Conservation (phyloP, 1,140 invertebrate genomes). For the Wiebesia pumilae region DNA sequence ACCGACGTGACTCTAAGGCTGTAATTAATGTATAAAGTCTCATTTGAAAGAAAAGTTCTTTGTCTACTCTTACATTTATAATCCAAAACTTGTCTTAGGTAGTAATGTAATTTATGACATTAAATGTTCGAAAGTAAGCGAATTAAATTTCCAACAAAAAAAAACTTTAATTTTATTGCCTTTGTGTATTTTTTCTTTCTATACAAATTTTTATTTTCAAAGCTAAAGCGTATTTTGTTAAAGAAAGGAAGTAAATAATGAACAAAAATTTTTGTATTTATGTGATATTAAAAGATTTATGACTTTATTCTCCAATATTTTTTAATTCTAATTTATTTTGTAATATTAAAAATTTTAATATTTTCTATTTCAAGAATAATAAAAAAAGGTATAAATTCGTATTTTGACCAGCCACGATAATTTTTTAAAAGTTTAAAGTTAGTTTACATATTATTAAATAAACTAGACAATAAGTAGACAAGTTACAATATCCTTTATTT, state of each 20-base stretch:
- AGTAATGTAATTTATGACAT: constrained; percentile 57
- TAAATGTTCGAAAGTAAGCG: constrained; percentile 56
- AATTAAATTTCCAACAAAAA: constrained; percentile 53
- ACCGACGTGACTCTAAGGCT: constrained; percentile 52
- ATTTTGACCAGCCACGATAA: background rate
- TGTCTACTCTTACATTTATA: constrained; percentile 56
- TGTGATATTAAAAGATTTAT: constrained; percentile 16
- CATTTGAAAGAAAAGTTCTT: constrained; percentile 53
- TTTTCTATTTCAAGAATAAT: constrained; percentile 18
- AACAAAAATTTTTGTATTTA: background rate
- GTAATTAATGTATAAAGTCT: constrained; percentile 55
- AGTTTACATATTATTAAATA: background rate
- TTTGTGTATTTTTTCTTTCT: constrained; percentile 52
- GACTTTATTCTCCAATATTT: background rate
- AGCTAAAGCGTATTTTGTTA: constrained; percentile 2
- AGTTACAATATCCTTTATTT: constrained; percentile 14
- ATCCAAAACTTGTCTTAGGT: constrained; percentile 58
- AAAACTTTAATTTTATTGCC: constrained; percentile 38
- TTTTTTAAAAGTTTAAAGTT: background rate
- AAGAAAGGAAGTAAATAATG: constrained; percentile 18
- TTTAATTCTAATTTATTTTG: background rate
- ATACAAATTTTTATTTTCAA: constrained; percentile 16
- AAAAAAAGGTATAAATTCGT: background rate
- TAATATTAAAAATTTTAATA: background rate
- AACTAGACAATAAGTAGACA: constrained; percentile 40